A percentile compares a stretch with the other conserved stretches of the same genome.
Evolutionary conservation across 2,888 invertebrate genomes (phyloP).

Genomic region (Tiliacea citrago): DNA sequence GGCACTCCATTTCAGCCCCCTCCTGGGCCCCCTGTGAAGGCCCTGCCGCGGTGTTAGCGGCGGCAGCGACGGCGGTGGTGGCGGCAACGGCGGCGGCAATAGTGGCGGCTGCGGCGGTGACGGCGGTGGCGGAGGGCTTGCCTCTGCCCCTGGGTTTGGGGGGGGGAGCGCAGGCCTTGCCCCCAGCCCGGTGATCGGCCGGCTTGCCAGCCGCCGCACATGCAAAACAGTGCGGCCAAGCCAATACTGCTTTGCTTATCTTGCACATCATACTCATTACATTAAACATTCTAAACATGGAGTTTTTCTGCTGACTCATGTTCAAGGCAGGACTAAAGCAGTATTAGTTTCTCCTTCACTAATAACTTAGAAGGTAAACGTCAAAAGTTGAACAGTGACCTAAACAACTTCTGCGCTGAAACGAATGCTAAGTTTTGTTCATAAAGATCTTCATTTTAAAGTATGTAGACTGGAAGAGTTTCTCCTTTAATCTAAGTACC

Average conservation of each 20-base stretch:
- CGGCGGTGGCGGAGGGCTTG: too few species aligned
- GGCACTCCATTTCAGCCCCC: too few species aligned
- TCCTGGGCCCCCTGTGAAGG: too few species aligned
- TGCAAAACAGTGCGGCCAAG: too few species aligned
- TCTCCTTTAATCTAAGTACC: neutral
- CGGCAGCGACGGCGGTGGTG: too few species aligned
- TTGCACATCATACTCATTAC: conserved; percentile 43
- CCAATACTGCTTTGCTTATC: conserved; percentile 54
- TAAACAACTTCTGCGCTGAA: conserved; percentile 7
- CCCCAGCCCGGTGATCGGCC: too few species aligned
- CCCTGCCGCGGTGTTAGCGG: too few species aligned
- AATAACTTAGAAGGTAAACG: conserved; percentile 13
- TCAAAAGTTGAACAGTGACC: conserved; percentile 15
- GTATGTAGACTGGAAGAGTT: neutral
- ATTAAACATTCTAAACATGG: conserved; percentile 42
- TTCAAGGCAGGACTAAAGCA: conserved; percentile 8
- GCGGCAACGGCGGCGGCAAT: too few species aligned
- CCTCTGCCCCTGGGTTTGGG: too few species aligned
- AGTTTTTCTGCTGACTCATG: conserved; percentile 14
- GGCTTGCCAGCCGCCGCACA: too few species aligned
- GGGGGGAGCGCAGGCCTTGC: too few species aligned
- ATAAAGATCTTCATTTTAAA: neutral
- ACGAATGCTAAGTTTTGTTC: conserved; percentile 16
- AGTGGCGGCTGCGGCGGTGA: too few species aligned
- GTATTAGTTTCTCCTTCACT: neutral